A percentile compares a stretch with the other conserved stretches of the same genome.
phyloP scores from a whole-genome alignment of 2,888 invertebrate species.

The Nephrotoma flavescens region DNA sequence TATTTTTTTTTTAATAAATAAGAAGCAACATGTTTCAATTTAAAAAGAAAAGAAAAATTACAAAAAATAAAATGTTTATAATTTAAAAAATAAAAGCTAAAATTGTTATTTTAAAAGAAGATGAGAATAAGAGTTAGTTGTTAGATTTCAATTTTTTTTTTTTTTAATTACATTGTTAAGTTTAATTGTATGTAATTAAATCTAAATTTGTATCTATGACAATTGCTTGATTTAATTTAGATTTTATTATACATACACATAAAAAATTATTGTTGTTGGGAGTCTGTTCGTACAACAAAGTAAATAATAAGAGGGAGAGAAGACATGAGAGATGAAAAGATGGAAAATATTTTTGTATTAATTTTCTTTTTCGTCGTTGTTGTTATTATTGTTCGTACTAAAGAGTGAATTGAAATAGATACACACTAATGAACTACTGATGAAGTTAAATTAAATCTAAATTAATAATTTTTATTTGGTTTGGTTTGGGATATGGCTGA shows the following conservation, averaged over 20 bases:
- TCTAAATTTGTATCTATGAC: slow-evolving; percentile 4
- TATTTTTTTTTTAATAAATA: not conserved
- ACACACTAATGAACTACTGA: not conserved
- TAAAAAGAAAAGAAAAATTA: slow-evolving; percentile 9
- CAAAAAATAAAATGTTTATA: slow-evolving; percentile 11
- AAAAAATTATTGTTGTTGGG: not conserved
- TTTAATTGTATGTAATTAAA: slow-evolving; percentile 4
- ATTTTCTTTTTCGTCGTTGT: not conserved
- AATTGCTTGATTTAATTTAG: slow-evolving; percentile 4
- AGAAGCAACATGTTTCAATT: slow-evolving; percentile 7
- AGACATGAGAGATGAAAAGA: not conserved
- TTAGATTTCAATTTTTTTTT: not conserved
- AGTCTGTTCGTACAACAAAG: not conserved
- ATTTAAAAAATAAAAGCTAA: slow-evolving; percentile 5
- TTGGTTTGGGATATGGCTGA: not conserved
- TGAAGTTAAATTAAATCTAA: not conserved
- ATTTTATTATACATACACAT: not conserved
- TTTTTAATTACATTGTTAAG: slow-evolving; percentile 1
- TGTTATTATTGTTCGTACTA: not conserved
- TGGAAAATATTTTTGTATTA: not conserved
- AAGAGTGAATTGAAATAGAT: not conserved
- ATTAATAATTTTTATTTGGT: not conserved
- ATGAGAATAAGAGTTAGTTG: not conserved
- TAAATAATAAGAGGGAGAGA: not conserved
- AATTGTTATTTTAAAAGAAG: not conserved